Base-by-base conservation (phyloP, 2,113 vertebrate species). In the Isichthys henryi region DNA sequence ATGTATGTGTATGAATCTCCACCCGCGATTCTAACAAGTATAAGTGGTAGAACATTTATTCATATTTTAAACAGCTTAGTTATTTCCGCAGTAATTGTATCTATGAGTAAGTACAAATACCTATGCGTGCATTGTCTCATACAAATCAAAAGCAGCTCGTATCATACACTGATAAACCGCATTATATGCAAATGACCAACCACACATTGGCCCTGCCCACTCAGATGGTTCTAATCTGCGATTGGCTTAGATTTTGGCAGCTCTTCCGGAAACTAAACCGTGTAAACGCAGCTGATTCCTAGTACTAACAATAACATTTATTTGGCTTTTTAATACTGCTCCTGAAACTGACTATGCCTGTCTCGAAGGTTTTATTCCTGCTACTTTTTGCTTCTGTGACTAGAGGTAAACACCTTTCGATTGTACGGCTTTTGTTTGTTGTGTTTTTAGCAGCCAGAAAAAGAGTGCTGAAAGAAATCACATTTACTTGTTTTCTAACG, bases 371-470 rank as follows among this genome's bases (percentile, higher is more conserved):
- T 10, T 1, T 92, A 39, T 84, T 94, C 77, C 6, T 90, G 90
- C 0, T 93, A 39, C 31, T 94, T 19, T 49, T 90, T 1, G 92
- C 86, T 86, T 93, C 53, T 83, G 52, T 92, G 21, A 87, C 88
- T 58, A 82, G 92, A 8, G 94, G 95, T 95, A 94, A 93, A 52
- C 39, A 43, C 17, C 21, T 53, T 46, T 84, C 5, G 48, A n/a
- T 35, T 17, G 70, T 0, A 56, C 58, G 43, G 23, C n/a, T 50
- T 52, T 43, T 80, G 74, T 27, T 62, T 88, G 39, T 62, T 8
- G 15, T 56, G 19, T n/a, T 23, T 58, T 62, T 62, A 7, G 43
- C 35, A 56, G 13, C 17, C 15, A 48, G 50, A 17, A 62, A 58
- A 62, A 4, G 19, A 49, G 13, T 86, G 1, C 49, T 8, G n/a